Base-by-base conservation (phyloP, 1,140 invertebrate genomes). In the Drosophila dunni region DNA sequence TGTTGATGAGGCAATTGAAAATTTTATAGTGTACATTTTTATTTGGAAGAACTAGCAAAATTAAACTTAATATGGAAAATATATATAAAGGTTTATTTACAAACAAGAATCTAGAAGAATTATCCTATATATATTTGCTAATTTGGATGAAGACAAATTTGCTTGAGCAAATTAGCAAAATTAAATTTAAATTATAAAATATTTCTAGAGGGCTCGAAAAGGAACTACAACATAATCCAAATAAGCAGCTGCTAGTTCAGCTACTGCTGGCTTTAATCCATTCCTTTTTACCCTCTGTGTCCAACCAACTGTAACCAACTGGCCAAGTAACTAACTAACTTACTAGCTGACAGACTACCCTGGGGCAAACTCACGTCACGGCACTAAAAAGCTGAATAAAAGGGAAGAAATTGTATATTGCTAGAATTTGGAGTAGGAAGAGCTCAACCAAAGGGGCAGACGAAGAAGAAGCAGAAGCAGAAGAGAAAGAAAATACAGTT, bases 371-470 rank as follows among this genome's bases (percentile, higher is more conserved):
- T 50, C 34, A 34, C 40, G 48, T 46, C 61, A 60, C 53, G 36
- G 36, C 61, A 56, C 36, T 38, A 57, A 20, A 17, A 69, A 34
- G 54, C 29, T 38, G 9, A 62, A 60, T 58, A 33, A 44, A 29
- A 71, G 56, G 42, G 48, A 69, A 69, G 57, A 80, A 79, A 81
- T 81, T 51, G 46, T 81, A 74, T 78, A 74, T 29, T 57, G 56
- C n/a, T 40, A n/a, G 7, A 58, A 58, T 58, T 29, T 29, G 45
- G 10, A 67, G 46, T 40, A 54, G 57, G 46, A 56, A 65, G 50
- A 29, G 17, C 8, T 13, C 17, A 34, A 51, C 0, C 17, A 20
- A 20, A 20, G 17, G 17, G 17, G 17, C 17, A 57, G 50, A 70
- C 38, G 24, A 38, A 58, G 48, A 46, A 36, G 36, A 50, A 45